These are phyloP conservation scores for Sphyrna mokarran DNA, from an alignment of 2,113 vertebrate genomes.

Conservation along the genomic window DNA sequence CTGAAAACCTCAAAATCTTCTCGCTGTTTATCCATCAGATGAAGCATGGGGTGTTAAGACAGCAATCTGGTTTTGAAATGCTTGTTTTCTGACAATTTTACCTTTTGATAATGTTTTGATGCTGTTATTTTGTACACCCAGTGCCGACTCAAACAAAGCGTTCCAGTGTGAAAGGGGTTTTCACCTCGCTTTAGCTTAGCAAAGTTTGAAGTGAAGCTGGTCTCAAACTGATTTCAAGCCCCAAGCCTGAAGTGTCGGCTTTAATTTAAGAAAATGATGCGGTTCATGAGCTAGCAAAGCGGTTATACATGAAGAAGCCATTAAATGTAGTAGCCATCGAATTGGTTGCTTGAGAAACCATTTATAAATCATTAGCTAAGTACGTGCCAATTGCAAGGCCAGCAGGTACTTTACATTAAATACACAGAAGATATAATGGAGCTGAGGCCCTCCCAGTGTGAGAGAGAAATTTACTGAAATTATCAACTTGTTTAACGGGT, in stretches of 20 bases:
- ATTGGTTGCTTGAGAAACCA: background rate
- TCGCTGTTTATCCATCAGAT: background rate
- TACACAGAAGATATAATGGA: background rate
- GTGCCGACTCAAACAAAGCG: background rate
- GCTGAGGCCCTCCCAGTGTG: background rate
- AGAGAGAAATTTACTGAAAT: background rate
- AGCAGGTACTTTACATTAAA: background rate
- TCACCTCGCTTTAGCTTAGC: background rate
- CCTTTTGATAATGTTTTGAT: background rate
- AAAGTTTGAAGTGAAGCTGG: background rate
- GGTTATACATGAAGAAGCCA: background rate
- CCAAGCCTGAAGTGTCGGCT: background rate
- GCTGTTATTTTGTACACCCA: background rate
- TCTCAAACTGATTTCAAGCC: background rate
- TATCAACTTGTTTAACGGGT: background rate
- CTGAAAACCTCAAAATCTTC: background rate
- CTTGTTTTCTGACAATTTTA: background rate
- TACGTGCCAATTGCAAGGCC: background rate
- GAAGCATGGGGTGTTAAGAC: too few species aligned
- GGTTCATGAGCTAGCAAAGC: background rate
- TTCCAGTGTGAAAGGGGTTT: background rate
- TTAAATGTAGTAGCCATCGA: background rate
- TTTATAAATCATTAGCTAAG: background rate
- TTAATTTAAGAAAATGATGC: background rate
- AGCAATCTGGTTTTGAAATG: background rate